A percentile compares a stretch with the other conserved stretches of the same genome.
These are phyloP conservation scores for Bufo bufo DNA, from an alignment of 2,113 vertebrate genomes.

Conservation along the genomic window DNA sequence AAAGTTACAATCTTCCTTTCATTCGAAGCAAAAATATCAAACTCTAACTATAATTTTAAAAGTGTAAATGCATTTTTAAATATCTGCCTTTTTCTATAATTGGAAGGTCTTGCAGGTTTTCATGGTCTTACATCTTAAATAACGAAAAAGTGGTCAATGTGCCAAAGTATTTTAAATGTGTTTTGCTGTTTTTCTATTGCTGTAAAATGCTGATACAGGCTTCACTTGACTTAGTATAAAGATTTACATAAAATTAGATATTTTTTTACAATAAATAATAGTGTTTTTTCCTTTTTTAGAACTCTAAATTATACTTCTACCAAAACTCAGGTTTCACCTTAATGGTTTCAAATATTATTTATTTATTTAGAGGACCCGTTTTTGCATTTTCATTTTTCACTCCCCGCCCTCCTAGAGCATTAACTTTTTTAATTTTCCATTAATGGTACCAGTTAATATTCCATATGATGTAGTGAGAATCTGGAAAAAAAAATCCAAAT, in stretches of 20 bases:
- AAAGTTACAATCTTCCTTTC: conserved; percentile 11
- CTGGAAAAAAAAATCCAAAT: no score
- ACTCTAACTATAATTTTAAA: background rate
- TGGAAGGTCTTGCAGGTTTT: background rate
- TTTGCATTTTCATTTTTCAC: no score
- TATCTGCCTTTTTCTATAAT: background rate
- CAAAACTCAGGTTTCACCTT: background rate
- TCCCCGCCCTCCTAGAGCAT: no score
- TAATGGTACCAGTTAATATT: no score
- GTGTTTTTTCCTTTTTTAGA: background rate
- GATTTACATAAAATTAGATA: background rate
- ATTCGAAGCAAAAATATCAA: conserved; percentile 41
- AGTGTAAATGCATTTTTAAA: background rate
- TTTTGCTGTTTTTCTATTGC: background rate
- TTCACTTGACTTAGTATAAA: background rate
- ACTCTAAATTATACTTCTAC: background rate
- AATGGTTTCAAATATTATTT: background rate
- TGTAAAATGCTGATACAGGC: conserved; percentile 1
- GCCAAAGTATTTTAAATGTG: background rate
- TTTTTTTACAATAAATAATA: background rate
- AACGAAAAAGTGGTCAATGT: background rate
- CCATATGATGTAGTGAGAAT: no score
- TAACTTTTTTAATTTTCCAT: no score
- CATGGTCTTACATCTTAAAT: background rate
- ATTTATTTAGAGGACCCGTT: background rate